A percentile compares a stretch with the other conserved stretches of the same genome.
Conservation (phyloP, 2,888 invertebrate species). For the Alentia gelatinosa region DNA sequence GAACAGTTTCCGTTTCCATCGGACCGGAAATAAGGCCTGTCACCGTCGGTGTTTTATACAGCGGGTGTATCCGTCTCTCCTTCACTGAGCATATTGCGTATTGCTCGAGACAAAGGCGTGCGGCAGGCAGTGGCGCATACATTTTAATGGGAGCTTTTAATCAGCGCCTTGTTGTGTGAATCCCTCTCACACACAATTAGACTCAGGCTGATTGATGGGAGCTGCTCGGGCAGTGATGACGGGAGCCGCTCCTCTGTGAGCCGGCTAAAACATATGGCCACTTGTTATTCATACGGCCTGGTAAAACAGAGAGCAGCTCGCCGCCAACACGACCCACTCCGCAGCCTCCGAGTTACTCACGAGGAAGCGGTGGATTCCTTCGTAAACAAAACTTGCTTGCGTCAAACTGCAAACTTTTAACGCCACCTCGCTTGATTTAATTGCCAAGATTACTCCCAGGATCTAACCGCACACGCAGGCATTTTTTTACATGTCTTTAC, state of each 20-base stretch:
- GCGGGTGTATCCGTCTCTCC: neutral
- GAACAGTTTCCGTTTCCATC: neutral
- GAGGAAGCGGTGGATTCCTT: neutral
- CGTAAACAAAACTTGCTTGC: neutral
- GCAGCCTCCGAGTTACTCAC: neutral
- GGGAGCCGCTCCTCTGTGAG: neutral
- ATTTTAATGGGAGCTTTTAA: conserved; percentile 14
- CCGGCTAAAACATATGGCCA: neutral
- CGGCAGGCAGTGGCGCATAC: neutral
- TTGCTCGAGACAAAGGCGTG: neutral
- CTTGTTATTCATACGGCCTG: neutral
- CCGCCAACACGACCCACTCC: neutral
- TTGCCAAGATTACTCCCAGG: neutral
- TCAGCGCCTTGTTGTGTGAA: neutral
- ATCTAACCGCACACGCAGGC: neutral
- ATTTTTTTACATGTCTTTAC: too few species aligned
- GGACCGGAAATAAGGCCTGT: neutral
- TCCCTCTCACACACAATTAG: conserved; percentile 15
- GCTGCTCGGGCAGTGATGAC: neutral
- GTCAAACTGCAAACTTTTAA: neutral
- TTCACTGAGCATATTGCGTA: neutral
- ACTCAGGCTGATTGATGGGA: neutral
- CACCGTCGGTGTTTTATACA: neutral
- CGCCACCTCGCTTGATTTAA: neutral
- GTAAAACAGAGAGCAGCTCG: neutral